Base-by-base conservation (phyloP, 2,113 vertebrate genomes). In the Podiceps cristatus region DNA sequence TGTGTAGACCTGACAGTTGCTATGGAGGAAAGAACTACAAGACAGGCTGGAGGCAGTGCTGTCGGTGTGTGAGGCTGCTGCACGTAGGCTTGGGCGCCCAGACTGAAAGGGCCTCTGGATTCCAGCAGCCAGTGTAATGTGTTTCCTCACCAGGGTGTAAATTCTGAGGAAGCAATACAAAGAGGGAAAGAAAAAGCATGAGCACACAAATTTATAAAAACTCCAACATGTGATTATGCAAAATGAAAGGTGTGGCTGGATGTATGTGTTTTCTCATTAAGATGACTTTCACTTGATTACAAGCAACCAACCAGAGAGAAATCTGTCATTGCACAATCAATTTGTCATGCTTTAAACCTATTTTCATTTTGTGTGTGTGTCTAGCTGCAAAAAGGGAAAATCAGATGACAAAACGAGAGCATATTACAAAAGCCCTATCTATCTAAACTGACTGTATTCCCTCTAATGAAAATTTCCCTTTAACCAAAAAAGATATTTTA, bases 231-330 rank as follows among this genome's bases (percentile, higher is more conserved):
- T 59, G 42, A 72, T 95, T 79, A 95, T 75, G 69, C 45, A 97
- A 90, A 95, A 75, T 59, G n/a, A 47, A 92, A 82, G 64, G 74
- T 88, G 52, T 90, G 82, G 60, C 56, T 92, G 69, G 64, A 67
- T 67, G 24, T 14, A 28, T 35, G 31, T 88, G n/a, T 59, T 86
- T 88, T 88, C 44, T 92, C 56, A 68, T 82, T 63, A 79, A 75
- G 40, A 69, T 49, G 53, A 63, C 66, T 68, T 92, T 52, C 37
- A 68, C 18, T 18, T 47, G 82, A 64, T 92, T 94, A 64, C 31
- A 80, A 73, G 74, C 73, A 85, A 79, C 28, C 47, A 79, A 50
- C 22, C 37, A 76, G 78, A 92, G 56, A 50, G 71, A 83, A 72
- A 75, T 25, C n/a, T 67, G 58, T 88, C 52, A 47, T 88, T 8